phyloP scores from a whole-genome alignment of 2,888 invertebrate species.

The Conops quadrifasciatus region DNA sequence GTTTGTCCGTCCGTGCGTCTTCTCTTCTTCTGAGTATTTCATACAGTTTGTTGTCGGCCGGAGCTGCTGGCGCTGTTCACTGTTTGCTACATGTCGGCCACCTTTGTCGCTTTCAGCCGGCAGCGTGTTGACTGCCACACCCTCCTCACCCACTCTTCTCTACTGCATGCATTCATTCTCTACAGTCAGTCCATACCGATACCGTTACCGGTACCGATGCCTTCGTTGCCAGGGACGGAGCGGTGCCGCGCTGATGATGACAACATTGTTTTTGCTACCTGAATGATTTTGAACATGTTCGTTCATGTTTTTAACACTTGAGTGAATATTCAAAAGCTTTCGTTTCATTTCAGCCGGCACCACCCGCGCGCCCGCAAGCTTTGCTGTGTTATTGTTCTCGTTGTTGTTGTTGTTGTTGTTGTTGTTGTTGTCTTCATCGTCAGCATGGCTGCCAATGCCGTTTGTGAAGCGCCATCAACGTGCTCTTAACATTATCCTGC shows the following conservation, averaged over 20 bases:
- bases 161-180: too few relatives aligned
- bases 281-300: constrained; percentile 60
- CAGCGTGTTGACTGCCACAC: not conserved
- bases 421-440: not conserved
- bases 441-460: not conserved
- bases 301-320: constrained; percentile 48
- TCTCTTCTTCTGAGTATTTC: constrained; percentile 36
- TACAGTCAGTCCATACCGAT: too few relatives aligned
- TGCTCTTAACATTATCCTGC: constrained; percentile 1
- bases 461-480: constrained; percentile 20
- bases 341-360: constrained; percentile 27
- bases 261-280: constrained; percentile 55
- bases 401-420: not conserved
- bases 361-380: not conserved
- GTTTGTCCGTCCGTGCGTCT: constrained; percentile 1
- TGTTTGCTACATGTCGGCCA: not conserved
- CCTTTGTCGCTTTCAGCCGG: too few relatives aligned
- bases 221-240: too few relatives aligned
- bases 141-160: too few relatives aligned
- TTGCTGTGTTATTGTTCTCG: not conserved
- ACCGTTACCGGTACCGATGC: too few relatives aligned
- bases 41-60: constrained; percentile 36
- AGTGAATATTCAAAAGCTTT: constrained; percentile 58
- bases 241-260: constrained; percentile 51
- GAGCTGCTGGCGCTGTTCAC: not conserved